Evolutionary conservation across 2,113 vertebrate species (phyloP), one percentile per base, ranked within the genome.

Genomic region (Piaya cayana): DNA sequence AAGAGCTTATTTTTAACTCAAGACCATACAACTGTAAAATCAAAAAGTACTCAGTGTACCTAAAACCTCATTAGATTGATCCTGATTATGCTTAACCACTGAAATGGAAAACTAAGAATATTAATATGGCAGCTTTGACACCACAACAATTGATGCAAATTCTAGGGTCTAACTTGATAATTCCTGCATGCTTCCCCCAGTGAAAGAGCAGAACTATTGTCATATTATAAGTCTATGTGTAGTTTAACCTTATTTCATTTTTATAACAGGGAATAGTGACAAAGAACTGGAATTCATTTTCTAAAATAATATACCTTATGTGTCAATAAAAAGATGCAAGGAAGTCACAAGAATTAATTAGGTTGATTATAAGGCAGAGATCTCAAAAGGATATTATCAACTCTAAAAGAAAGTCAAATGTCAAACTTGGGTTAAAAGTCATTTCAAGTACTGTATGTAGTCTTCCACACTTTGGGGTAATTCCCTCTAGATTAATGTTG

Each of bases 111-210:
- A 88, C 75, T 92, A 91, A 95, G 96, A 96, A 97, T 97, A 95
- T 97, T 97, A 97, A 97, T 95, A 96, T 95, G 96, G 97, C 96
- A 97, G 94, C 78, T 97, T 97, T 97, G 97, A 97, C 97, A 97
- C 79, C 83, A 72, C 59, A 94, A 97, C 97, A 97, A 97, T 97
- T 97, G 97, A 97, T 97, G 95, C 88, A 97, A 96, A 97, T 97
- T 96, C 95, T 96, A 97, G 96, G 94, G 95, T 97, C 96, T 96
- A 97, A 97, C 94, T 95, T 96, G 96, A 93, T 97, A 96, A 97
- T 96, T 97, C 92, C 84, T 94, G 93, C 72, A 96, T 90, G 95
- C 93, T 90, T 97, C 78, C 80, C 39, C 84, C 82, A 60, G 69
- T 95, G 90, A 96, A 94, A 94, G 88, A 97, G 86, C 76, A 90